Evolutionary conservation across 2,888 invertebrate species (phyloP), one percentile per base, ranked within the genome.

Genomic region (Oscheius onirici): DNA sequence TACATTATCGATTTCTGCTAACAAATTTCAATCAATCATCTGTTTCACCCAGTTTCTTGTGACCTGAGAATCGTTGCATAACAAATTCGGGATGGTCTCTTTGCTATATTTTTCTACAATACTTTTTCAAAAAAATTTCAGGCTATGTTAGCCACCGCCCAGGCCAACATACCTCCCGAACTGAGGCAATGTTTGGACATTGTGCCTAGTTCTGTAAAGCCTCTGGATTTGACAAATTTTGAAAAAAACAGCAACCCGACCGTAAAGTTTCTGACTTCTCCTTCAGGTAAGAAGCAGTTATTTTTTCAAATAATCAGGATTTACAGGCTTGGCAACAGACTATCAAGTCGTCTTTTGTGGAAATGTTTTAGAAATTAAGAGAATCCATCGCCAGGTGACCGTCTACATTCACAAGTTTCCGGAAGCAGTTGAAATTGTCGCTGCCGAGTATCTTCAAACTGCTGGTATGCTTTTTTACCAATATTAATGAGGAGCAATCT

Each of bases 61-160:
- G n/a, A n/a, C n/a, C n/a, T n/a, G n/a, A n/a, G n/a, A n/a, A n/a
- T n/a, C n/a, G n/a, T n/a, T n/a, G n/a, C n/a, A n/a, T n/a, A n/a
- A n/a, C n/a, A n/a, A n/a, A n/a, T n/a, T n/a, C n/a, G n/a, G n/a
- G n/a, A n/a, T n/a, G n/a, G n/a, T n/a, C n/a, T n/a, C n/a, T n/a
- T n/a, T n/a, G n/a, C n/a, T n/a, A n/a, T n/a, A n/a, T n/a, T n/a
- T n/a, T n/a, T n/a, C n/a, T n/a, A n/a, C n/a, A n/a, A n/a, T n/a
- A n/a, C n/a, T n/a, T n/a, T n/a, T n/a, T n/a, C n/a, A n/a, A n/a
- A 8, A 3, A 34, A 34, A 3, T 46, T 46, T 46, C 13, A 5
- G 11, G 46, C 15, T 8, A 58, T 40, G 40, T 41, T 58, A 58
- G 58, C 41, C 41, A 6, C 43, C 11, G 58, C 58, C 40, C 58